A percentile compares a stretch with the other conserved stretches of the same genome.
Conservation (phyloP, 2,888 invertebrate genomes). For the Drosophila infuscata region DNA sequence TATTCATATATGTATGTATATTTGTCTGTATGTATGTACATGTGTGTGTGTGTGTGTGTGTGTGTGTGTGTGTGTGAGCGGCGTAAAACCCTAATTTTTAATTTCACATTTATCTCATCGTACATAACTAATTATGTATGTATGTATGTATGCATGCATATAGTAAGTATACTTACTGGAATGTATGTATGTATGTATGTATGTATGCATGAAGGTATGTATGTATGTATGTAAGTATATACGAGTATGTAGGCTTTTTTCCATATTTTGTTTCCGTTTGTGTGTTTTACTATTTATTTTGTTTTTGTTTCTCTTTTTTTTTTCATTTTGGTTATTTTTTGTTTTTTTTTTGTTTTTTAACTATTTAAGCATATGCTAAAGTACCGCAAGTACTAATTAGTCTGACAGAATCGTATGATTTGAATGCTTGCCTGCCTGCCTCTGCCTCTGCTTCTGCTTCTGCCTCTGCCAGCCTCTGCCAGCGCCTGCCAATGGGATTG, state of each 20-base stretch:
- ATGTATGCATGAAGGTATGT: slow-evolving; percentile 29
- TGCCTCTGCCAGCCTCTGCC: slow-evolving; percentile 35
- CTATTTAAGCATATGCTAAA: slow-evolving; percentile 25
- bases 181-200: slow-evolving; percentile 26
- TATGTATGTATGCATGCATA: slow-evolving; percentile 18
- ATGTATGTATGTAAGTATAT: slow-evolving; percentile 26
- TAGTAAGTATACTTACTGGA: slow-evolving; percentile 26
- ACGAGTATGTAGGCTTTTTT: slow-evolving; percentile 25
- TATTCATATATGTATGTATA: slow-evolving; percentile 16
- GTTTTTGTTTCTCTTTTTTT: not conserved
- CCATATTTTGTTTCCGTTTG: slow-evolving; percentile 5
- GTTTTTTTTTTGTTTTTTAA: not conserved
- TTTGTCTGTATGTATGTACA: slow-evolving; percentile 2
- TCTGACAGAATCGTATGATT: slow-evolving; percentile 24
- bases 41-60: slow-evolving; percentile 6
- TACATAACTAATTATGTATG: slow-evolving; percentile 30
- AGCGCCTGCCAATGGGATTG: slow-evolving; percentile 3
- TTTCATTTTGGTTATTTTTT: not conserved
- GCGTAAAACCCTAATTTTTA: slow-evolving; percentile 14
- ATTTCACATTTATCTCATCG: slow-evolving; percentile 42
- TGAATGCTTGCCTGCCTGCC: slow-evolving; percentile 38
- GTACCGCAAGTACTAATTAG: slow-evolving; percentile 17
- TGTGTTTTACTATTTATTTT: slow-evolving; percentile 13
- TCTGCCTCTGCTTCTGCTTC: too few relatives aligned
- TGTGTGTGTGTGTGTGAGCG: slow-evolving; percentile 17